Evolutionary conservation across 2,888 invertebrate species (phyloP), one percentile per base, ranked within the genome.

Genomic region (Oligia latruncula): DNA sequence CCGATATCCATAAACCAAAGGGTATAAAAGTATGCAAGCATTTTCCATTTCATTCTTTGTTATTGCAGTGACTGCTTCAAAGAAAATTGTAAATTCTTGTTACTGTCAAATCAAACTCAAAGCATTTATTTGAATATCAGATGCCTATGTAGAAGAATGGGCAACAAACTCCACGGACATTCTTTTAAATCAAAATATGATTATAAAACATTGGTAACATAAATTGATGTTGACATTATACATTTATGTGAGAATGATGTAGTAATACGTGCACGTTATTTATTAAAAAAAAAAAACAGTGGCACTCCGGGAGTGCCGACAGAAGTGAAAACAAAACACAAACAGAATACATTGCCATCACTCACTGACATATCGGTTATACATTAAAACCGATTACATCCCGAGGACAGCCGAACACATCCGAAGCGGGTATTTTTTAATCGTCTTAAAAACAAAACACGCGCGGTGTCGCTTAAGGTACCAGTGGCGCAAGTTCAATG

Each of bases 1-100:
- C 64, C 72, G 78, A 72, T 82, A 76, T 65, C 49, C 75, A 60
- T 82, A 78, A 77, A 72, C 35, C 62, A 71, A 55, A 67, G 55
- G 40, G 20, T 29, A 64, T 64, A 52, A 78, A 83, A 65, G 40
- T 78, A 60, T 82, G 84, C 43, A 58, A 64, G 15, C 35, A 43
- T 43, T 78, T 77, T 72, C n/a, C 40, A 84, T 68, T 64, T 52
- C 20, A 35, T 64, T 64, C 29, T 83, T 49, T 43, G 35, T 60
- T n/a, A 35, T 64, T 65, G 20, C 46, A 23, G 73, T 40, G 64
- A 55, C n/a, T 49, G 23, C 15, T 58, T 81, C 9, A 29, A 29
- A 49, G n/a, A 29, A 81, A 46, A 65, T 58, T 17, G 11, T 6
- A 0, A 46, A 46, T 40, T 68, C 5, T 17, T n/a, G n/a, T 46